Conservation (phyloP, 2,113 vertebrate genomes). For the Cebidichthys violaceus region DNA sequence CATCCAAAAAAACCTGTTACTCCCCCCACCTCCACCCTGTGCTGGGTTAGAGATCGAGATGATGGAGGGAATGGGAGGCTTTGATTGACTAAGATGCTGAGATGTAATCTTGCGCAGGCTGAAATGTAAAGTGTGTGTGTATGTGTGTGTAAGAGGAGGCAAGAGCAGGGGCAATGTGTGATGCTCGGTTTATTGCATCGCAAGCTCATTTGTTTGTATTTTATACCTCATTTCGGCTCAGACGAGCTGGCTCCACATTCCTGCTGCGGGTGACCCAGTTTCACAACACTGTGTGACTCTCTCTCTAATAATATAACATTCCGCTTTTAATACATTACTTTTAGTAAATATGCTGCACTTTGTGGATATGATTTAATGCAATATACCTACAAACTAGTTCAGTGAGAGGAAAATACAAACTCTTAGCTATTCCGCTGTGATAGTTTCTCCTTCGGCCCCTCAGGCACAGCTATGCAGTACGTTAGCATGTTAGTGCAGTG, state of each 20-base stretch:
- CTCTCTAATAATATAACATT: slow-evolving; percentile 71
- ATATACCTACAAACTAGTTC: slow-evolving; percentile 72
- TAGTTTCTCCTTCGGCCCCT: slow-evolving; percentile 63
- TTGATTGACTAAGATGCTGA: slow-evolving; percentile 77
- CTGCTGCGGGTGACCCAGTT: slow-evolving; percentile 83
- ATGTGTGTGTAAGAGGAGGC: slow-evolving; percentile 14
- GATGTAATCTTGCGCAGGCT: slow-evolving; percentile 73
- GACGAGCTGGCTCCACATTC: slow-evolving; percentile 77
- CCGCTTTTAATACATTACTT: slow-evolving; percentile 75
- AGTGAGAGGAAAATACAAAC: slow-evolving; percentile 65
- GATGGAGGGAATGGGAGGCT: slow-evolving; percentile 55
- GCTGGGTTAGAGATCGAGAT: slow-evolving; percentile 53
- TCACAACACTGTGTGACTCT: slow-evolving; percentile 62
- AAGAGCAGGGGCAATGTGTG: slow-evolving; percentile 58
- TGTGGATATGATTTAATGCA: slow-evolving; percentile 71
- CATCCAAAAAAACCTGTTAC: slow-evolving; percentile 50
- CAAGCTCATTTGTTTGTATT: slow-evolving; percentile 85
- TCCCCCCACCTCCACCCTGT: slow-evolving; percentile 1
- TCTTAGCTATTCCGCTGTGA: slow-evolving; percentile 55
- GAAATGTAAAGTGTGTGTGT: slow-evolving; percentile 65
- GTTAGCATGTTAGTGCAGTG: slow-evolving; percentile 76
- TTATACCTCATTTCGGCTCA: slow-evolving; percentile 83
- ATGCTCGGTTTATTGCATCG: slow-evolving; percentile 75
- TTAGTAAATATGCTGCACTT: slow-evolving; percentile 66
- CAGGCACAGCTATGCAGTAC: slow-evolving; percentile 55